These are phyloP conservation scores for Chrysomela aeneicollis DNA, from an alignment of 2,888 invertebrate species.

Conservation along the genomic window DNA sequence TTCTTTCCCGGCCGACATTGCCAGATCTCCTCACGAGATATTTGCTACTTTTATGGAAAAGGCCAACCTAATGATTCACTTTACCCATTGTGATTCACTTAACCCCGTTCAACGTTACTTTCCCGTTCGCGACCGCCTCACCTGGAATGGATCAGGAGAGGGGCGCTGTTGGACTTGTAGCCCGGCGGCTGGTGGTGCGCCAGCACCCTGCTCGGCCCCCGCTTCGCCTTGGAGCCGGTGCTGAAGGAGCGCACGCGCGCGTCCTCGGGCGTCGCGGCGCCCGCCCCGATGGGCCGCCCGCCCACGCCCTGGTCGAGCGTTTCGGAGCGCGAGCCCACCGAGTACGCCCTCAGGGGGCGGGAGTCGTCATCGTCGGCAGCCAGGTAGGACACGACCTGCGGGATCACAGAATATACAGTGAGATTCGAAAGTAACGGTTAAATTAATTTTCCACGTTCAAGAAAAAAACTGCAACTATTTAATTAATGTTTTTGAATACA, in stretches of 20 bases:
- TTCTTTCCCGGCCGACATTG: too few species aligned
- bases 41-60: too few species aligned
- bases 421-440: too few species aligned
- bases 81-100: too few species aligned
- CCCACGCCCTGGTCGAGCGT: conserved; percentile 46
- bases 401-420: not conserved
- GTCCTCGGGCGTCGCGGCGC: conserved; percentile 58
- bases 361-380: conserved; percentile 65
- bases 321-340: conserved; percentile 83
- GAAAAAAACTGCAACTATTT: too few species aligned
- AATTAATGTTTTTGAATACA: too few species aligned
- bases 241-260: conserved; percentile 78
- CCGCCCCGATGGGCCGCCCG: conserved; percentile 49
- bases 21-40: too few species aligned
- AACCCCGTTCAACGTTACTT: too few species aligned
- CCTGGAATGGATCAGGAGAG: conserved; percentile 61
- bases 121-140: too few species aligned
- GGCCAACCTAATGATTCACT: too few species aligned
- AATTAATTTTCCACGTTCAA: too few species aligned
- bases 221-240: conserved; percentile 74
- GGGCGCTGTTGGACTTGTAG: conserved; percentile 75
- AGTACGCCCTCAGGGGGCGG: conserved; percentile 81
- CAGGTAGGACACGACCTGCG: conserved; percentile 73
- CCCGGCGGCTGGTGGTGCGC: conserved; percentile 47
- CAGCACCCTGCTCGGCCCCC: conserved; percentile 53